phyloP scores from a whole-genome alignment of 2,888 invertebrate genomes.

The Dolichopus griseipennis region DNA sequence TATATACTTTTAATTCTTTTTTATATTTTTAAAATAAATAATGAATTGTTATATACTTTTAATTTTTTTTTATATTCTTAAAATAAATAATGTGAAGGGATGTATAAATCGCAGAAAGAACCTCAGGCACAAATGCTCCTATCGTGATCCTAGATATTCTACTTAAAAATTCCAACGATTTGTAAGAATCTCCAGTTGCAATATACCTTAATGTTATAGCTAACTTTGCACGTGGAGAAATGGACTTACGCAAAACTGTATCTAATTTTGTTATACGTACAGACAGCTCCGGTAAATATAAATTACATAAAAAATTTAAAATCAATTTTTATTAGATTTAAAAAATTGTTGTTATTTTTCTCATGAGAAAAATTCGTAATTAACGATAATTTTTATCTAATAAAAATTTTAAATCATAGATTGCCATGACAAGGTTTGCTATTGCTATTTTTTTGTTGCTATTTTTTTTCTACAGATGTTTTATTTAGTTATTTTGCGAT shows the following conservation, averaged over 20 bases:
- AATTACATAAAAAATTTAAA: slow-evolving; percentile 9
- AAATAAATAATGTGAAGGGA: slow-evolving; percentile 13
- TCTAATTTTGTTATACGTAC: too few relatives aligned
- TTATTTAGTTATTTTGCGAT: slow-evolving; percentile 9
- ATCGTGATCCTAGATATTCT: slow-evolving; percentile 18
- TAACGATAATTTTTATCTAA: too few relatives aligned
- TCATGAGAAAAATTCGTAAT: too few relatives aligned
- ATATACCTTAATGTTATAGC: slow-evolving; percentile 15
- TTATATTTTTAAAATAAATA: too few relatives aligned
- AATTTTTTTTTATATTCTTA: too few relatives aligned
- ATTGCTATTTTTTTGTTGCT: background rate
- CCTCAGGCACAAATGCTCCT: slow-evolving; percentile 15
- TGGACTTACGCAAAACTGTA: too few relatives aligned
- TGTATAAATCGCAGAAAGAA: slow-evolving; percentile 14
- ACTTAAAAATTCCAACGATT: slow-evolving; percentile 16
- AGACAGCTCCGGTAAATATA: slow-evolving; percentile 11
- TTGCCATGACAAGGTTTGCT: slow-evolving; percentile 5
- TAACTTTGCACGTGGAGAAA: too few relatives aligned
- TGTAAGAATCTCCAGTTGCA: slow-evolving; percentile 19
- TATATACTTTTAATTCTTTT: background rate
- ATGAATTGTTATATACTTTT: too few relatives aligned
- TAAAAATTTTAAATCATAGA: too few relatives aligned
- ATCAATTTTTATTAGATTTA: too few relatives aligned
- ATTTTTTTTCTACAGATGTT: background rate
- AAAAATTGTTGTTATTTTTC: too few relatives aligned